Evolutionary conservation across 2,797 vertebrate species (phyloP), one percentile per base, ranked within the genome.

Genomic region (Delichon dasypus): DNA sequence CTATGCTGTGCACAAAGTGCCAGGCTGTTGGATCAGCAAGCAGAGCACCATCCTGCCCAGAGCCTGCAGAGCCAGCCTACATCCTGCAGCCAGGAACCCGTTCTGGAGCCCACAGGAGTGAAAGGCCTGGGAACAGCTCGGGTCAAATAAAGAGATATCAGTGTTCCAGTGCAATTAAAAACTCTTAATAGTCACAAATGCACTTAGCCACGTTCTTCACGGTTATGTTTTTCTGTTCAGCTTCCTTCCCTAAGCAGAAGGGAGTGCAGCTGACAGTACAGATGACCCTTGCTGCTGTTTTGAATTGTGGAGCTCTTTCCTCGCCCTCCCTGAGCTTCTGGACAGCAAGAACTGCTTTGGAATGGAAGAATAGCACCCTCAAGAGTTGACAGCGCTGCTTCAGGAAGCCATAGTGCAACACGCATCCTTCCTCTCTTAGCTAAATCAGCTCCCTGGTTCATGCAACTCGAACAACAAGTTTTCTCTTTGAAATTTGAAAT

Each of bases 341-440:
- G 70, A n/a, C 55, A 78, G 61, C 1, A 7, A 78, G 44, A 21
- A 80, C 74, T 79, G 80, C 38, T 75, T 47, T 82, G 91, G 83
- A 80, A 80, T 95, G 96, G 96, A 96, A 95, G 91, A 97, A 96
- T 26, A 96, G 96, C 96, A 96, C 96, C 96, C 96, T 97, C 96
- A 96, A 96, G 96, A 97, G 96, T 96, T 94, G 92, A 94, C 81
- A 90, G 72, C 0, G 16, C 84, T 89, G 76, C 74, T 92, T 73
- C 58, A 20, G 85, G 65, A 88, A 76, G 60, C 79, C 57, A 4
- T 5, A 26, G 50, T 9, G 13, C 62, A 86, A 13, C 51, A 38
- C 2, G 7, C 64, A 42, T 93, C 93, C 84, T 88, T 89, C 61
- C 42, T 72, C 75, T 83, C 86, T 45, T 21, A 20, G 61, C 30